Evolutionary conservation across 1,140 invertebrate genomes (phyloP).

Genomic region (Ceratoteleas bidentatus): DNA sequence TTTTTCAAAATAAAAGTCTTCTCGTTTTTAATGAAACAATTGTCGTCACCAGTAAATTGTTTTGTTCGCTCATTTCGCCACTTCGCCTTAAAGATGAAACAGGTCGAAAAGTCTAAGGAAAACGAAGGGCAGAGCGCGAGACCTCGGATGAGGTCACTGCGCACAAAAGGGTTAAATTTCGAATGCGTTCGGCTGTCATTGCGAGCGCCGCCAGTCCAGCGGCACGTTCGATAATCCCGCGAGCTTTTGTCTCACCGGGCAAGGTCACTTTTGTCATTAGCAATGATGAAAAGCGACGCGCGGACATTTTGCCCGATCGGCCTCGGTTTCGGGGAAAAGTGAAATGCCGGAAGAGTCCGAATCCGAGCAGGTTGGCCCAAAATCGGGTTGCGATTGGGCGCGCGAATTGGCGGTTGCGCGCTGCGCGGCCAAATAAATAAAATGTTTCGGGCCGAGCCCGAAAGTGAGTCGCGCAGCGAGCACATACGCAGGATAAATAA

Average conservation of each 20-base stretch:
- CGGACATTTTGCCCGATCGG: too few species aligned
- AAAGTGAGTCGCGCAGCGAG: constrained; percentile 15
- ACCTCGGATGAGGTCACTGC: constrained; percentile 52
- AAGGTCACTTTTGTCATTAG: constrained; percentile 59
- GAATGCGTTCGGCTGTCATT: constrained; percentile 49
- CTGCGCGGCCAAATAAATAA: constrained; percentile 21
- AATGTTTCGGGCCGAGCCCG: neutral
- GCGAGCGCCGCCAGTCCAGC: constrained; percentile 22
- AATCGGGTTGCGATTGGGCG: neutral
- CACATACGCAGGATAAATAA: constrained; percentile 58
- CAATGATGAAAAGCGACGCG: constrained; percentile 21
- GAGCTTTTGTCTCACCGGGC: constrained; percentile 33
- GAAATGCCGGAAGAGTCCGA: neutral
- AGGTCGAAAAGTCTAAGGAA: too few species aligned
- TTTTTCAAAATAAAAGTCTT: too few species aligned
- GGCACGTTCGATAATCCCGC: constrained; percentile 52
- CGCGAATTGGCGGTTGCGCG: neutral
- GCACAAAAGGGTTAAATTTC: constrained; percentile 63
- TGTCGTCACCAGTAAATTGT: too few species aligned
- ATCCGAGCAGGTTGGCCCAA: too few species aligned
- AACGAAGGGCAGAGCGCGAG: too few species aligned
- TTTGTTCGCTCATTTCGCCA: too few species aligned
- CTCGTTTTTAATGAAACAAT: too few species aligned
- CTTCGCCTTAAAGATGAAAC: too few species aligned
- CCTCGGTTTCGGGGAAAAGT: neutral